phyloP scores from a whole-genome alignment of 2,113 vertebrate genomes.

The Xenus cinereus region DNA sequence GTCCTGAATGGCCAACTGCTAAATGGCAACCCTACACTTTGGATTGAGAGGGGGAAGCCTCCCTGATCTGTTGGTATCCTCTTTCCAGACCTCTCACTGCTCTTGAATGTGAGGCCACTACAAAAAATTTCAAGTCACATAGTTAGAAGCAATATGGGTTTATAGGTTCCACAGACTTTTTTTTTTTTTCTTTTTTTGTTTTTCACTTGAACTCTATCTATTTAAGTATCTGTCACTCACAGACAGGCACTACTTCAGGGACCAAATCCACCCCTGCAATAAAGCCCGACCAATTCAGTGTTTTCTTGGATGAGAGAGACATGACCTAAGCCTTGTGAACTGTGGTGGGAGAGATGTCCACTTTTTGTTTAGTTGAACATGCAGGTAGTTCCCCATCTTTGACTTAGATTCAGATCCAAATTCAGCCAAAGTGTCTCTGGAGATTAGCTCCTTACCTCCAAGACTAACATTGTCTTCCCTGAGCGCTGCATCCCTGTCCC shows the following conservation, averaged over 20 bases:
- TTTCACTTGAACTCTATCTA: neutral
- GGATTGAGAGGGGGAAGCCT: neutral
- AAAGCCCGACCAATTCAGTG: neutral
- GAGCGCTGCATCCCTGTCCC: rapidly evolving
- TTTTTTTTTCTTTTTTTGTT: neutral
- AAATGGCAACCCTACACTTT: neutral
- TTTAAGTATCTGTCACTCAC: neutral
- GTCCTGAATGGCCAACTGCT: neutral
- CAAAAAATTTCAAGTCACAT: neutral
- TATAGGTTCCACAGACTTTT: neutral
- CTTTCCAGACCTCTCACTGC: neutral
- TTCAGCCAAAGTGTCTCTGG: neutral
- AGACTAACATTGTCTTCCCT: neutral
- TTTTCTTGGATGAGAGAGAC: neutral
- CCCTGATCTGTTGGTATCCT: neutral
- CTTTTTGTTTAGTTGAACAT: neutral
- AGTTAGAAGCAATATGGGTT: neutral
- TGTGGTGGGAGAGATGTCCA: neutral
- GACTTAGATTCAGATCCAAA: neutral
- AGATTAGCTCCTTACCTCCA: neutral
- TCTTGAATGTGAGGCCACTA: neutral
- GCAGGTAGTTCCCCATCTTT: neutral
- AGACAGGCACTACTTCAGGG: neutral
- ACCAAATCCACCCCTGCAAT: neutral
- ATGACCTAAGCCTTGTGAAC: neutral